Evolutionary conservation across 2,113 vertebrate species (phyloP), one percentile per base, ranked within the genome.

Genomic region (Myrmecophaga tridactyla): DNA sequence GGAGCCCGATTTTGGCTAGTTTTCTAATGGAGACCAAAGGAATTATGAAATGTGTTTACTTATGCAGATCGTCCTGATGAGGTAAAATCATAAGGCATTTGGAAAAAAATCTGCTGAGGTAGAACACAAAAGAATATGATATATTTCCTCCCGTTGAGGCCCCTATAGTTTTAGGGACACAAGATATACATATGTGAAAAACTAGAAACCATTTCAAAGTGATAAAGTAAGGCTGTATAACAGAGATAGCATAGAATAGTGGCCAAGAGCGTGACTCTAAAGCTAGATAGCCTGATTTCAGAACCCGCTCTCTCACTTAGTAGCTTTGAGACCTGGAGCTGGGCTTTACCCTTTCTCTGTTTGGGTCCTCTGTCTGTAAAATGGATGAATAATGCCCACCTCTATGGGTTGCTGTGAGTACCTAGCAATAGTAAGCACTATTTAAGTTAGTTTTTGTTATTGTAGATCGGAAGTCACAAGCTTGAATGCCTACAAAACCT

Each of bases 41-140:
- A n/a, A 60, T 75, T 75, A 43, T 36, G 65, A 86, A 92, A 83
- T 58, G 31, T 62, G 14, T 93, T 88, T 86, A 14, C 85, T 94
- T 93, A n/a, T 8, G 20, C 34, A 86, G 46, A 43, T 72, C 51
- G 7, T 88, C 62, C 51, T 48, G 51, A 88, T 73, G 69, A 51
- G 90, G 34, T 82, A 41, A 83, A 80, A 92, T 78, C 89, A 85
- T 65, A 90, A 87, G 82, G 51, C 39, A 75, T 83, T 70, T 53
- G 41, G 9, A 25, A 56, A 73, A 69, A 10, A 73, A 51, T 39
- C 36, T 76, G 73, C 70, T 77, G 13, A 34, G 69, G 81, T 39
- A 31, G 81, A 82, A 72, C 86, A 76, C n/a, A 60, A 75, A 82
- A 60, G 90, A 89, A 85, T 73, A 27, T 1, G 36, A 65, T 90